These are phyloP conservation scores for Micropoecilia bifurca DNA, from an alignment of 2,797 vertebrate species.

Conservation along the genomic window DNA sequence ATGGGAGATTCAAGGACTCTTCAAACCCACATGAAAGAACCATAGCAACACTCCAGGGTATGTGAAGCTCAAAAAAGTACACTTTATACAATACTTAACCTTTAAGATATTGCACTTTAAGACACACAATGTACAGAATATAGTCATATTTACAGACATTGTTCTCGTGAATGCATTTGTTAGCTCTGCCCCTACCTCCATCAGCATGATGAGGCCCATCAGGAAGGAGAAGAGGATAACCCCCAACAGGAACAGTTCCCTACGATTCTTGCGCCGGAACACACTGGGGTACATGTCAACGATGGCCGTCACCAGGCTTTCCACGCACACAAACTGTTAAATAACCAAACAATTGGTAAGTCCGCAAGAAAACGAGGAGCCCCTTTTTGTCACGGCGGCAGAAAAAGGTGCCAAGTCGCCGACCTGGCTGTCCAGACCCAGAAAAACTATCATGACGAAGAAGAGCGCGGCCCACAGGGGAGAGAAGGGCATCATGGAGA, in stretches of 20 bases:
- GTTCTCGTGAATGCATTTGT: neutral
- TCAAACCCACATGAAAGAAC: too few species aligned
- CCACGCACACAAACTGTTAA: slow-evolving; percentile 90
- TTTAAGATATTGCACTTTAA: neutral
- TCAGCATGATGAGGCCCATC: slow-evolving; percentile 91
- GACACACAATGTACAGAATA: neutral
- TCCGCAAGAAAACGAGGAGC: neutral
- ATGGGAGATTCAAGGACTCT: too few species aligned
- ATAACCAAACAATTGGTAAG: neutral
- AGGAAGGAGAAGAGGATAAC: slow-evolving; percentile 87
- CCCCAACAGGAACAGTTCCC: slow-evolving; percentile 87
- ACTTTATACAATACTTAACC: too few species aligned
- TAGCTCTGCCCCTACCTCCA: slow-evolving; percentile 81
- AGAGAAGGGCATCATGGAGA: slow-evolving; percentile 93
- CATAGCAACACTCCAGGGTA: too few species aligned
- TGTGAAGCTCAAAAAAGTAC: too few species aligned
- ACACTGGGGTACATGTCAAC: slow-evolving; percentile 91
- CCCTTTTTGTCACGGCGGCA: neutral
- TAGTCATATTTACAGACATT: slow-evolving; percentile 13
- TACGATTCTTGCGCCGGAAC: slow-evolving; percentile 89
- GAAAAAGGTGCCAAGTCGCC: neutral
- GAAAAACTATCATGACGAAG: slow-evolving; percentile 93
- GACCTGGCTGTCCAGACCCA: slow-evolving; percentile 95
- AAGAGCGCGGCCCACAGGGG: slow-evolving; percentile 92
- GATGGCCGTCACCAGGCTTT: slow-evolving; percentile 90